Conservation (phyloP, 2,113 vertebrate genomes). For the Rhynchomys soricoides region DNA sequence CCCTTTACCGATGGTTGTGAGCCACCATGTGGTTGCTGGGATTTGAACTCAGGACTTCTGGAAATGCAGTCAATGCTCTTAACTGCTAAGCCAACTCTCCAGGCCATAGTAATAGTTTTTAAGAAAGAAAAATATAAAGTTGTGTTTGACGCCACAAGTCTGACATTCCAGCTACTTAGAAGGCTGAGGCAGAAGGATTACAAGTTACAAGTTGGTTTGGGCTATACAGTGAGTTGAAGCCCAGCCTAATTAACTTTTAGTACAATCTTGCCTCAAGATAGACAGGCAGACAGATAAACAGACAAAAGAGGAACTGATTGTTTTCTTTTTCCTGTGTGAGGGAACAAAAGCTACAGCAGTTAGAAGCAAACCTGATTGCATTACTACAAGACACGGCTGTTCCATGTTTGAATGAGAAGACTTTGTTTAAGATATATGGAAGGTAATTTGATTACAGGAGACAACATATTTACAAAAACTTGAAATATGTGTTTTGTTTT, state of each 20-base stretch:
- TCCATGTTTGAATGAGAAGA: slow-evolving; percentile 45
- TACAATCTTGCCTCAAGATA: not conserved
- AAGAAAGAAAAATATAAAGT: not conserved
- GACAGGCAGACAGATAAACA: not conserved
- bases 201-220: not conserved
- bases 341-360: not conserved
- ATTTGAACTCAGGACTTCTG: no score
- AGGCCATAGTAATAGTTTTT: not conserved
- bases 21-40: no score
- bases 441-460: slow-evolving; percentile 17
- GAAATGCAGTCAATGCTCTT: no score
- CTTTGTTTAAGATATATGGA: not conserved
- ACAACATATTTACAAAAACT: not conserved
- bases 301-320: not conserved
- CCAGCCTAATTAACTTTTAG: not conserved
- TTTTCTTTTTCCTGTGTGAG: not conserved
- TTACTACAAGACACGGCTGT: not conserved
- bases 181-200: not conserved
- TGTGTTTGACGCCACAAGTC: not conserved
- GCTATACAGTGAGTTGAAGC: not conserved
- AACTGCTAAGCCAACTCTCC: no score
- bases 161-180: not conserved
- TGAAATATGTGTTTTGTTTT: slow-evolving; percentile 43
- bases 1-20: no score
- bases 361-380: not conserved